Evolutionary conservation across 2,113 vertebrate genomes (phyloP), one percentile per base, ranked within the genome.

Genomic region (Bagarius yarrelli): DNA sequence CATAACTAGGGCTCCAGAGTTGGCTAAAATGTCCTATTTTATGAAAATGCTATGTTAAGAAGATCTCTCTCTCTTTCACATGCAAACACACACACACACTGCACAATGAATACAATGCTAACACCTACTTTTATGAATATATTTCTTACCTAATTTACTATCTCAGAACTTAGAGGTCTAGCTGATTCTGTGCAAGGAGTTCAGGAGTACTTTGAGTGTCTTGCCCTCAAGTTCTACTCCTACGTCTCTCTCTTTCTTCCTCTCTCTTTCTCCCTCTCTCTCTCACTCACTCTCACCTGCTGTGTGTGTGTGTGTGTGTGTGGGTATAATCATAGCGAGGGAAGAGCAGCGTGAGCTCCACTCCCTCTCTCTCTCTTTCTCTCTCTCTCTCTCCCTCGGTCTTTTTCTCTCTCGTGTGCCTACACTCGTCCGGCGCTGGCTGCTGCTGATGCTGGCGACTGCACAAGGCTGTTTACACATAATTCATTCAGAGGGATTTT

Each of bases 391-490:
- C 56, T 71, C 73, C 59, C 75, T 64, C 81, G 73, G 40, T 55
- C 71, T 75, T 77, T 67, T 84, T 14, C 69, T 78, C 63, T 75
- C 77, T 85, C 59, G 44, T 47, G 9, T 40, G 36, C 36, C 36
- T 40, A 40, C 36, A 40, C 36, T 40, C 36, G 36, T 70, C 72
- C 63, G 75, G 50, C 67, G 14, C 74, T 25, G 44, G 77, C 79
- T 71, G 79, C 83, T 77, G 83, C 87, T 82, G 47, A 63, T 84
- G 83, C 83, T 83, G 86, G 87, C 87, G 86, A 85, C 80, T 82
- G 79, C 55, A 76, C 67, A 84, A 88, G 83, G 86, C 85, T 84
- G 83, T 71, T 87, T 87, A 80, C 84, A 83, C 82, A 82, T 85
- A 81, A 75, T 87, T 81, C 83, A 86, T 76, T 81, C 81, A 50